Base-by-base conservation (phyloP, 2,113 vertebrate species). In the Myrmophylax atrothorax region DNA sequence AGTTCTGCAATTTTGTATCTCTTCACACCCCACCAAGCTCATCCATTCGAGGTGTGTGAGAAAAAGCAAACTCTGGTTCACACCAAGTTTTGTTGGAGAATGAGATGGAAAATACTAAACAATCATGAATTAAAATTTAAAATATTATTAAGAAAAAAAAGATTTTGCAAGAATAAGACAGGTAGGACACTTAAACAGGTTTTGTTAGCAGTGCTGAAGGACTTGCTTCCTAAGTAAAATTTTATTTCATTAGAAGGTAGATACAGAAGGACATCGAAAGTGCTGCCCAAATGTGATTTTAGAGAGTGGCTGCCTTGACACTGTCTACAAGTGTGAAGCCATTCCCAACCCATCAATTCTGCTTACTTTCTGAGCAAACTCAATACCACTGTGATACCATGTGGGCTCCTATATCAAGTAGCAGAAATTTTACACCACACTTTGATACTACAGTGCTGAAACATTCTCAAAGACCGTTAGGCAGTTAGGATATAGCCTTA, bases 1-100 rank as follows among this genome's bases (percentile, higher is more conserved):
- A 11, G 18, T 64, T 74, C 38, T 47, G 19, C 12, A 31, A 26
- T 18, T 28, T 75, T 79, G 6, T 53, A 4, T 46, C 5, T 75
- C 9, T 35, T 31, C n/a, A 18, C 5, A 4, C 4, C 12, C 3
- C 33, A 11, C 0, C 2, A 56, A 42, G 56, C 22, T 79, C 20
- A 25, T 47, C 20, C 10, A 49, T 70, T 60, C 42, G 64, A 62
- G 19, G 5, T 68, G 19, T 18, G 2, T 33, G 11, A 64, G n/a
- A 88, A 88, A 89, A 58, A 62, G 18, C 15, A 59, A 78, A 33
- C 11, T 59, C 10, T 26, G 25, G 1, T 63, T 78, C 28, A n/a
- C 20, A 52, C 47, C 1, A 50, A 49, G 31, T 62, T 66, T 46
- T 75, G 1, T 7, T 52, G 29, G 53, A 58, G 10, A 7, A 78